Evolutionary conservation across 2,888 invertebrate genomes (phyloP), one percentile per base, ranked within the genome.

Genomic region (Drosophila quinaria): DNA sequence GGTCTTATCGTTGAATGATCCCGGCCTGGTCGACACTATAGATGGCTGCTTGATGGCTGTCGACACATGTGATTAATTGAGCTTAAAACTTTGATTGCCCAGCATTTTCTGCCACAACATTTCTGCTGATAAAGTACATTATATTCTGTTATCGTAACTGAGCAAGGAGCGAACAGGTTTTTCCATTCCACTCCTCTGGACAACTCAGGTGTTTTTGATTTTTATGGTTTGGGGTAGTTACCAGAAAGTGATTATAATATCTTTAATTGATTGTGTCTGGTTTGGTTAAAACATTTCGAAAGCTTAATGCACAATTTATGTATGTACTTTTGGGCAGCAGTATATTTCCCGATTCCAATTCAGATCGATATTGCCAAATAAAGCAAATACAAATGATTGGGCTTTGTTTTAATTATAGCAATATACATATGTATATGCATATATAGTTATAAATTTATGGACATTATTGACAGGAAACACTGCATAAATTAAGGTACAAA

Each of bases 401-500:
- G 56, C 54, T 64, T 74, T 64, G 65, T 63, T 52, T 63, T 31
- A 49, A 63, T 75, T 75, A 59, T 55, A 59, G 37, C 67, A 31
- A 47, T 44, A 35, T 44, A 10, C 25, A 42, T 44, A 22, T 22
- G 22, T 22, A 44, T 62, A 50, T 35, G 63, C 29, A 60, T 37
- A 39, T 55, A 33, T 59, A 49, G 33, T 44, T 41, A 56, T 17
- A 11, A 41, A 33, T 55, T 37, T 33, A 54, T 50, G 59, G 44
- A 33, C 22, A 22, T 84, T 70, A 44, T 66, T 61, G 60, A 65
- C 86, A 89, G 85, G 85, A 85, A 85, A 63, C 65, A 25, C 13
- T 49, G 41, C 77, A 73, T 87, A 79, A 87, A 89, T 85, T 81
- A 74, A 81, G 62, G 31, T 44, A 58, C 64, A 54, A 66, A 89